Base-by-base conservation (phyloP, 1,140 invertebrate species). In the Brachionus manjavacas region DNA sequence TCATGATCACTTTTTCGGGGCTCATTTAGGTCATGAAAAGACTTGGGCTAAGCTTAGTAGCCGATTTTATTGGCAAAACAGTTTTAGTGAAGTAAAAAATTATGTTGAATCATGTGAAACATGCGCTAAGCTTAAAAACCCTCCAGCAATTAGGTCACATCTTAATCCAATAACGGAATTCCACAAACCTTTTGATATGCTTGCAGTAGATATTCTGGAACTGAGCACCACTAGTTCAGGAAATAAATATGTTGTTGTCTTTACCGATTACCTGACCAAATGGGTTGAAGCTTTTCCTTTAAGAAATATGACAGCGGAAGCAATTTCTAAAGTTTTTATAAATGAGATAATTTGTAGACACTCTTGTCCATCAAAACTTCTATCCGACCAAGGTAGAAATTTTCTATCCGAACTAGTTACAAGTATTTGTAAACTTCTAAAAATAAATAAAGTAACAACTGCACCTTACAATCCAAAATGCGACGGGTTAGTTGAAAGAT, bases 401-500 rank as follows among this genome's bases (percentile, higher is more conserved):
- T 86, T 46, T 49, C 85, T 76, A 70, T 60, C 52, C 3, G 79
- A 46, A 85, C 81, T 85, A 86, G 86, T 6, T 20, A 83, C 7
- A 84, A 85, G 6, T 4, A 70, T 2, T 76, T 87, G 80, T 87
- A 86, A 74, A 35, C n/a, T 41, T 16, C 41, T 74, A 12, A 46
- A 46, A 41, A 86, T 84, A 16, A 80, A 86, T 14, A 84, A 85
- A 49, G 35, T 78, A 11, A 35, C 83, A 16, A 88, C 87, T 0
- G 85, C 85, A 2, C 84, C 87, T 0, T 88, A 88, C 64, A 83
- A 87, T 80, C 87, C 88, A 8, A 84, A 86, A 41, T 84, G 86
- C 0, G 88, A 89, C 66, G 88, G 88, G 3, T 43, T 87, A 49
- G 85, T 87, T 3, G 85, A 88, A 39, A 84, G 87, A 39, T 86